These are phyloP conservation scores for Venusia cambrica DNA, from an alignment of 2,888 invertebrate genomes.

Conservation along the genomic window DNA sequence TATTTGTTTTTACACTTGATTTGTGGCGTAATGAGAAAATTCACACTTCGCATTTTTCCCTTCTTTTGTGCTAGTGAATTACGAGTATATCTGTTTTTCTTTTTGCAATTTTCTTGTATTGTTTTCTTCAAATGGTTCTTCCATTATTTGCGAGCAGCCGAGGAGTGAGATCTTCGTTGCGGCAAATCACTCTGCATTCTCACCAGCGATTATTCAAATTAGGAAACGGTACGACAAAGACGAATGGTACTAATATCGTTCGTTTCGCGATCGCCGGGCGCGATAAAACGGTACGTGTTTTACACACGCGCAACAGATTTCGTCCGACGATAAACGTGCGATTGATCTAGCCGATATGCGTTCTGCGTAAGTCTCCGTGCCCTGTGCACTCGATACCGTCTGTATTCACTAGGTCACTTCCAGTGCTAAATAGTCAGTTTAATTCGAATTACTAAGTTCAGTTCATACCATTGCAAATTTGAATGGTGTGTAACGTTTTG, in stretches of 20 bases:
- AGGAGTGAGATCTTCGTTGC: constrained; percentile 43
- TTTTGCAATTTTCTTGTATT: constrained; percentile 32
- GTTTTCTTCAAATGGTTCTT: constrained; percentile 22
- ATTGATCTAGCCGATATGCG: constrained; percentile 75
- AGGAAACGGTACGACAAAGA: constrained; percentile 79
- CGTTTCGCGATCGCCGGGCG: constrained; percentile 60
- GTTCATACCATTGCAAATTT: no score
- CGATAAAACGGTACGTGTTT: constrained; percentile 69
- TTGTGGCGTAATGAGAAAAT: constrained; percentile 77
- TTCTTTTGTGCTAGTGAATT: constrained; percentile 49
- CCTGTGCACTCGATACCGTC: constrained; percentile 55
- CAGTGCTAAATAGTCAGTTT: constrained; percentile 15
- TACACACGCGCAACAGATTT: constrained; percentile 75
- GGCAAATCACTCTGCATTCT: constrained; percentile 73
- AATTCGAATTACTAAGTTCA: constrained; percentile 6
- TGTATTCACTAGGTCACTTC: constrained; percentile 42
- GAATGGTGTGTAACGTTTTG: no score
- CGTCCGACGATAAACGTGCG: constrained; percentile 66
- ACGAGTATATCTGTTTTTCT: constrained; percentile 38
- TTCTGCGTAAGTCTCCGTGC: constrained; percentile 75
- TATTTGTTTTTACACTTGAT: constrained; percentile 79
- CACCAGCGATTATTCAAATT: constrained; percentile 80
- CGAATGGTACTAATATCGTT: constrained; percentile 79
- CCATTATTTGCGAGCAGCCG: constrained; percentile 17
- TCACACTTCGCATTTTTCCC: constrained; percentile 67